Percentiles rank a stretch among this genome's conserved stretches.
phyloP scores from a whole-genome alignment of 2,888 invertebrate species.

The Globia sparganii region DNA sequence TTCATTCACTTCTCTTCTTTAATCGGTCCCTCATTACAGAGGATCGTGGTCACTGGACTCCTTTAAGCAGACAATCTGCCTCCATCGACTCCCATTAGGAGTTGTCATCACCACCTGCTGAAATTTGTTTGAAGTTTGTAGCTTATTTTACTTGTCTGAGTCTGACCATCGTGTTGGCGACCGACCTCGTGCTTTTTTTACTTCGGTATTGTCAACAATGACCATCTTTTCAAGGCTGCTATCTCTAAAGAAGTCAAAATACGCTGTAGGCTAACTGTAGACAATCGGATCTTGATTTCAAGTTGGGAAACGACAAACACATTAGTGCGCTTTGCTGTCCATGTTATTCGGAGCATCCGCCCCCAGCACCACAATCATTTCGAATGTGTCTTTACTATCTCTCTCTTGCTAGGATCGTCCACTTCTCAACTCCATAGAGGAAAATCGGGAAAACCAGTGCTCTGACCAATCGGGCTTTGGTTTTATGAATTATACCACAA shows the following conservation, averaged over 20 bases:
- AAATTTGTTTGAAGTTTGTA: too few relatives aligned
- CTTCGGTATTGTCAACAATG: background rate
- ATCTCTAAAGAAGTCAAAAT: background rate
- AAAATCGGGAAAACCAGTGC: background rate
- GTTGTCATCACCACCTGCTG: too few relatives aligned
- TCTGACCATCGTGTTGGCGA: too few relatives aligned
- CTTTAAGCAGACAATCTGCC: too few relatives aligned
- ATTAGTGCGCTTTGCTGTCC: background rate
- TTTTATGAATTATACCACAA: too few relatives aligned
- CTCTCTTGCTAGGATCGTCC: background rate
- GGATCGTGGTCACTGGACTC: too few relatives aligned
- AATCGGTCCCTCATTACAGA: too few relatives aligned
- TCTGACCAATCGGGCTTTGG: background rate
- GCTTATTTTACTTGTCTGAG: too few relatives aligned
- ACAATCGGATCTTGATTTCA: background rate
- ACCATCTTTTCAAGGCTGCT: background rate
- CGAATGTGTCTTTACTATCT: background rate
- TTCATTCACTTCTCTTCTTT: too few relatives aligned
- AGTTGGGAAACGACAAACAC: background rate
- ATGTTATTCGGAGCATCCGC: background rate
- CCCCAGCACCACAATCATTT: too few relatives aligned
- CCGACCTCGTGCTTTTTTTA: background rate
- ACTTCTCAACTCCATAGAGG: background rate
- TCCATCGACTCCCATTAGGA: too few relatives aligned
- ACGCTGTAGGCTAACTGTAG: background rate